A percentile compares a stretch with the other conserved stretches of the same genome.
phyloP scores from a whole-genome alignment of 35 echinoderm and acorn worm species.

The Apostichopus californicus region DNA sequence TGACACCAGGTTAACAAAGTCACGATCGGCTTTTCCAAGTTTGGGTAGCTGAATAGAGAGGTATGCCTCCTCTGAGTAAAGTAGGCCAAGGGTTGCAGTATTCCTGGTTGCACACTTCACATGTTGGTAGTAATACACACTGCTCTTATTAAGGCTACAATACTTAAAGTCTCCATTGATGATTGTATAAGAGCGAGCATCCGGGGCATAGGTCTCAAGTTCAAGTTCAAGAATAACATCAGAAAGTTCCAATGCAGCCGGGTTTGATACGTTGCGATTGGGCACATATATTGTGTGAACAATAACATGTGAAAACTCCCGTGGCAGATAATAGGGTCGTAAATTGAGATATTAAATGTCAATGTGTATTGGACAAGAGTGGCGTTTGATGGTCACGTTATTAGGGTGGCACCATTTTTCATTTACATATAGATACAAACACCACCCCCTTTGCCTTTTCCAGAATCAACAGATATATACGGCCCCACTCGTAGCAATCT shows the following conservation, averaged over 20 bases:
- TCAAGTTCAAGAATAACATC: background rate
- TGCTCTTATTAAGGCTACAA: background rate
- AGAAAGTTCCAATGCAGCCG: background rate
- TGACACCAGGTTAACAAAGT: background rate
- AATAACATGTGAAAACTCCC: too few relatives aligned
- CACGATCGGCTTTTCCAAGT: too few relatives aligned
- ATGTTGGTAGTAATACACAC: too few relatives aligned
- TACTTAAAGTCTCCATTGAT: constrained; percentile 44
- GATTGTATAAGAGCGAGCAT: background rate
- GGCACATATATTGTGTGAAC: background rate
- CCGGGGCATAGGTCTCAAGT: background rate
- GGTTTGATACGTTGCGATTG: background rate
- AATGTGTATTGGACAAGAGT: too few relatives aligned
- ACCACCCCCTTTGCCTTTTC: background rate
- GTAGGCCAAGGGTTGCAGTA: background rate
- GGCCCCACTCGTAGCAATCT: background rate
- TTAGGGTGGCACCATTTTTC: background rate
- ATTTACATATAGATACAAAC: background rate
- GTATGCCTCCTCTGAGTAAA: constrained; percentile 9
- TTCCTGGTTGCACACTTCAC: background rate
- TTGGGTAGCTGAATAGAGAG: constrained; percentile 19
- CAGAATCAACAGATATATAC: background rate
- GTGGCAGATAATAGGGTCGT: too few relatives aligned
- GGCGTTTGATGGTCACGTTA: background rate
- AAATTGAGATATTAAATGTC: too few relatives aligned